Evolutionary conservation across 2,888 invertebrate genomes (phyloP).

Genomic region (Agrilus mali): DNA sequence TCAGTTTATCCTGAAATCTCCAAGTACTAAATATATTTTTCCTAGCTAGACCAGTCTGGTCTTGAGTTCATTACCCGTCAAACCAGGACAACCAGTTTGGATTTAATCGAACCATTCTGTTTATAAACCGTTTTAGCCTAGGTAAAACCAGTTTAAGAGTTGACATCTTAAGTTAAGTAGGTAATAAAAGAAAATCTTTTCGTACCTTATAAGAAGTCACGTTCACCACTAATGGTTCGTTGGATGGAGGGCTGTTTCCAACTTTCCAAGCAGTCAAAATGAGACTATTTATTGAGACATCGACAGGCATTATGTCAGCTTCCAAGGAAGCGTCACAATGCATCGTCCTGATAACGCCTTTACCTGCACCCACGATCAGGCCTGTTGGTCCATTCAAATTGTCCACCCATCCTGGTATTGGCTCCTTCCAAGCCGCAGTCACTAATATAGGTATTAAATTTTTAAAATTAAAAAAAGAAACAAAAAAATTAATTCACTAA

Average conservation of each 20-base stretch:
- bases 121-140: too few relatives aligned
- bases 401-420: conserved; percentile 81
- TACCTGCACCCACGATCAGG: conserved; percentile 64
- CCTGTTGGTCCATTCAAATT: conserved; percentile 86
- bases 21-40: too few relatives aligned
- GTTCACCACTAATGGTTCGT: conserved; percentile 25
- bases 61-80: too few relatives aligned
- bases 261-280: conserved; percentile 61
- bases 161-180: too few relatives aligned
- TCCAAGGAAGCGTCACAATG: conserved; percentile 50
- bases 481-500: too few relatives aligned
- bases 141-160: too few relatives aligned
- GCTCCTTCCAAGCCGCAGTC: conserved; percentile 64
- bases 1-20: too few relatives aligned
- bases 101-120: too few relatives aligned
- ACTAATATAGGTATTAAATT: conserved; percentile 47
- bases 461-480: too few relatives aligned
- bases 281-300: conserved; percentile 65
- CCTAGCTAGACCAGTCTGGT: too few relatives aligned
- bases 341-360: conserved; percentile 78
- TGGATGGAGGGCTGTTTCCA: conserved; percentile 22
- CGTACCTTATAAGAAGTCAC: conserved; percentile 25
- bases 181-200: too few relatives aligned
- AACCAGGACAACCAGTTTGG: too few relatives aligned
- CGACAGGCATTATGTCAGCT: conserved; percentile 67